phyloP scores from a whole-genome alignment of 1,140 invertebrate species.

The Sycophaga agraensis region DNA sequence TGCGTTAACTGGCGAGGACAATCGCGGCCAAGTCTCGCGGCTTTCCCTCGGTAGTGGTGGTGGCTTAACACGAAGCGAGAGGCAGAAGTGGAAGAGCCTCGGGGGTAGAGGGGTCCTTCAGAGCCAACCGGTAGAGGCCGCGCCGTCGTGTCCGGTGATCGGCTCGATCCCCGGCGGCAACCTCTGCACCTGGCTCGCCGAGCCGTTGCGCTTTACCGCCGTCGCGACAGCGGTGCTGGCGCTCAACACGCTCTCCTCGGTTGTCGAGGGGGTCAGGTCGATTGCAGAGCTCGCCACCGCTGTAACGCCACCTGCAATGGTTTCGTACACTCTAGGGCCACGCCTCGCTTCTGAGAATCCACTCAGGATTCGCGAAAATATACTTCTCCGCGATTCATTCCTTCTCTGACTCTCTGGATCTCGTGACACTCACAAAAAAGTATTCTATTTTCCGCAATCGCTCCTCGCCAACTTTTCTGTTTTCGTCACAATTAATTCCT shows the following conservation, averaged over 20 bases:
- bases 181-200: slow-evolving; percentile 57
- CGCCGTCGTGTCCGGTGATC: slow-evolving; percentile 61
- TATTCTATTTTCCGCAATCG: not conserved
- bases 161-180: slow-evolving; percentile 66
- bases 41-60: not conserved
- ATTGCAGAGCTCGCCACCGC: slow-evolving; percentile 20
- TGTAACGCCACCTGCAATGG: slow-evolving; percentile 22
- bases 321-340: not conserved
- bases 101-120: slow-evolving; percentile 39
- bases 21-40: slow-evolving; percentile 13
- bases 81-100: not conserved
- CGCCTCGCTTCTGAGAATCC: not conserved
- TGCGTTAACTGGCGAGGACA: slow-evolving; percentile 43
- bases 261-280: slow-evolving; percentile 58
- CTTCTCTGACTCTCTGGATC: not conserved
- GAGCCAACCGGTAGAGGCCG: slow-evolving; percentile 64
- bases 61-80: not conserved
- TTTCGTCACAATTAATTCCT: not conserved
- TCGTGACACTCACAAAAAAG: slow-evolving; percentile 26
- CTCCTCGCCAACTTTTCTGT: not conserved
- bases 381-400: not conserved
- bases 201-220: slow-evolving; percentile 52
- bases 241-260: slow-evolving; percentile 58
- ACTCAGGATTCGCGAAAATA: not conserved
- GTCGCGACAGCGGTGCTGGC: slow-evolving; percentile 33